Conservation (phyloP, 2,797 vertebrate species). For the Channa striata region DNA sequence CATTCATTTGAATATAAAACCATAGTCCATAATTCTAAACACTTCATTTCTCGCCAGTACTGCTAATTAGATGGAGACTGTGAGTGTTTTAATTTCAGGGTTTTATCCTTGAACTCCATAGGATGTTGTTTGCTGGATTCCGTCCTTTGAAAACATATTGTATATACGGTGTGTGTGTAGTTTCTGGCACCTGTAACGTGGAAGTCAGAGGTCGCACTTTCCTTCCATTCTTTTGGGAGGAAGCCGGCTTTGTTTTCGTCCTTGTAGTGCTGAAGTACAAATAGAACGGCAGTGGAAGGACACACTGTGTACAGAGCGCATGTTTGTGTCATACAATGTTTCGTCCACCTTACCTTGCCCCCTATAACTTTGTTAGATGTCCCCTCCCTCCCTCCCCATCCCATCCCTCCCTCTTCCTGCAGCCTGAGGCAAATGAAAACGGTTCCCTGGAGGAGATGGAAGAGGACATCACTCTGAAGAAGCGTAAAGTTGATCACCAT, state of each 20-base stretch:
- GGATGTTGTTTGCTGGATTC: constrained; percentile 8
- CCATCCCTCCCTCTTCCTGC: constrained; percentile 37
- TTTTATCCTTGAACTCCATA: constrained; percentile 9
- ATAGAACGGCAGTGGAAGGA: neutral
- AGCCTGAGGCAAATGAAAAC: constrained; percentile 90
- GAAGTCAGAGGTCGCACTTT: constrained; percentile 2
- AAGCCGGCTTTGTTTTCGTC: neutral
- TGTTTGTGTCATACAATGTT: neutral
- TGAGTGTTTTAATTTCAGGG: constrained; percentile 29
- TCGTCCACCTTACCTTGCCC: neutral
- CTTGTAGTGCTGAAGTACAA: constrained; percentile 4
- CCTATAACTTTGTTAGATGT: constrained; percentile 31
- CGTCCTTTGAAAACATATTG: constrained; percentile 9
- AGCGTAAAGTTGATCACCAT: constrained; percentile 92
- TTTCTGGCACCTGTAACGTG: constrained; percentile 3
- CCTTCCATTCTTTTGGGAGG: neutral
- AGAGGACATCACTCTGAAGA: constrained; percentile 94
- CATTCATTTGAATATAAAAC: constrained; percentile 44
- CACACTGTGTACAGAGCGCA: too few species aligned
- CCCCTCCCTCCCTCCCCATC: constrained; percentile 26
- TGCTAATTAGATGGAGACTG: constrained; percentile 30
- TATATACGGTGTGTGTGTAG: neutral
- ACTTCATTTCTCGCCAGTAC: constrained; percentile 15
- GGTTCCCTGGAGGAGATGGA: constrained; percentile 96
- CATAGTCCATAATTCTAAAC: constrained; percentile 21